Base-by-base conservation (phyloP, 2,888 invertebrate species). In the Perizoma affinitatum region DNA sequence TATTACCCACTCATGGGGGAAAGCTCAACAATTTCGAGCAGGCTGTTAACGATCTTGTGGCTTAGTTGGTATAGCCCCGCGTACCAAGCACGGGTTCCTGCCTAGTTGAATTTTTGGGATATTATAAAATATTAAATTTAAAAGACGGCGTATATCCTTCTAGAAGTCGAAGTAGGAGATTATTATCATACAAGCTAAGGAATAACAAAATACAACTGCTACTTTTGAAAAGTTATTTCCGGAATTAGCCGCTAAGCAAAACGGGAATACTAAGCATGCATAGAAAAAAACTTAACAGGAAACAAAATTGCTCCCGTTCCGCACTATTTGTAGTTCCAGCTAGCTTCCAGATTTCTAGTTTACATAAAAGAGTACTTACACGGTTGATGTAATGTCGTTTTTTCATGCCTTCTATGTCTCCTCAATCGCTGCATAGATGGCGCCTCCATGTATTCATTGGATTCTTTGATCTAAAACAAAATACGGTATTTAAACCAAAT, bases 391-490 rank as follows among this genome's bases (percentile, higher is more conserved):
- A 87, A 47, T 0, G 90, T 81, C 0, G 89, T 79, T 67, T 90
- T 91, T 8, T 90, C 91, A 53, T 92, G 91, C 64, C 91, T 77
- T 66, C 90, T 74, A 58, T 92, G 92, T 69, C 91, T 82, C 55
- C 92, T 77, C 58, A 88, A 68, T 65, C 90, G 78, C 72, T 84
- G 87, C 91, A 91, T 91, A 42, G 92, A 90, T 4, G 91, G 91
- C 43, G 90, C 91, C 45, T 91, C 91, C 90, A 91, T 91, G 52
- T 89, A 92, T 59, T 92, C 91, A 58, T 87, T 89, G 0, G 85
- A 76, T 79, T 92, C 92, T 68, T 92, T 91, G 34, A 92, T 92
- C 92, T 92, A 63, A 5, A 58, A 53, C 4, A 63, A 59, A 44
- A 44, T 10, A n/a, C n/a, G 10, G n/a, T 6, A 38, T 7, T 5